phyloP scores from a whole-genome alignment of 2,888 invertebrate species.

The Zelleria hepariella region DNA sequence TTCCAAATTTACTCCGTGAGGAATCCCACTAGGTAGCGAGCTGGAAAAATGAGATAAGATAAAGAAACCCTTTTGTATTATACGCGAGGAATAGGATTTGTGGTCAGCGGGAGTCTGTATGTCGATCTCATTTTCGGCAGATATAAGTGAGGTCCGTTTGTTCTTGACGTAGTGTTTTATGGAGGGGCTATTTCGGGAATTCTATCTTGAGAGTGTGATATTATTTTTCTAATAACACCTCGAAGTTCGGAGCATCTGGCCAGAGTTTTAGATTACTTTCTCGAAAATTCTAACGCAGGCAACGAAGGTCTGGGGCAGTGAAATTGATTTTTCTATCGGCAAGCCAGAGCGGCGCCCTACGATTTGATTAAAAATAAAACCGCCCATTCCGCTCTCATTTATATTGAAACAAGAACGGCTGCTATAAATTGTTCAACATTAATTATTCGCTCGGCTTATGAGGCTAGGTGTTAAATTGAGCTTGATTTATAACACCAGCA shows the following conservation, averaged over 20 bases:
- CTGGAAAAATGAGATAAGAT: slow-evolving; percentile 51
- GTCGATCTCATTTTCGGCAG: not conserved
- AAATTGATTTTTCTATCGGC: not conserved
- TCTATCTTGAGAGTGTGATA: no score
- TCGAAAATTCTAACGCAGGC: not conserved
- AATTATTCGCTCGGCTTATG: not conserved
- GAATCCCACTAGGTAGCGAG: slow-evolving; percentile 39
- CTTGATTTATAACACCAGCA: not conserved
- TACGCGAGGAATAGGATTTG: not conserved
- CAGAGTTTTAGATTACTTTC: not conserved
- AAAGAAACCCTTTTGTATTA: slow-evolving; percentile 26
- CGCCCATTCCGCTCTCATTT: not conserved
- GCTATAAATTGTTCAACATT: not conserved
- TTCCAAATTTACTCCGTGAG: slow-evolving; percentile 38
- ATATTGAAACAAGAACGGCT: not conserved
- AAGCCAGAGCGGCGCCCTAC: not conserved
- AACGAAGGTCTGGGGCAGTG: not conserved
- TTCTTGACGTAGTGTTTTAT: not conserved
- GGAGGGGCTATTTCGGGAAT: not conserved
- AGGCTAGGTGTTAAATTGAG: not conserved
- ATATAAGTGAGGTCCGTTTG: not conserved
- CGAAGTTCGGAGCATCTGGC: slow-evolving; percentile 3
- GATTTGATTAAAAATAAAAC: not conserved
- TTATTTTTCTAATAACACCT: slow-evolving; percentile 12
- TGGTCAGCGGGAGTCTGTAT: not conserved